A percentile compares a stretch with the other conserved stretches of the same genome.
phyloP scores from a whole-genome alignment of 2,888 invertebrate species.

The Eupeodes luniger region DNA sequence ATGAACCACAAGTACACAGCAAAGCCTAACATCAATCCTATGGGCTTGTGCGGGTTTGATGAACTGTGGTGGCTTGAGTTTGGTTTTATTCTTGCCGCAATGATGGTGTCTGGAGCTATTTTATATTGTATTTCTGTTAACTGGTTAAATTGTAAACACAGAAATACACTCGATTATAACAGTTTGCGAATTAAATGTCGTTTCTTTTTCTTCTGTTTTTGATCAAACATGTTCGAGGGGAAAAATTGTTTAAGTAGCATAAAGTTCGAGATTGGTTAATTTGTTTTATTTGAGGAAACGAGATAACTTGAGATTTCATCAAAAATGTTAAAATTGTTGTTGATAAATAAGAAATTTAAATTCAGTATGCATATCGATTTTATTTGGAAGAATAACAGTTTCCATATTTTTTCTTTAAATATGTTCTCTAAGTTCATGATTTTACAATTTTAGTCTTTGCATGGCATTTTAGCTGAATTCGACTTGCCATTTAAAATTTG shows the following conservation, averaged over 20 bases:
- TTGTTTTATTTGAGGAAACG: not conserved
- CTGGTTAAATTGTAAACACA: not conserved
- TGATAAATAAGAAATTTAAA: too few relatives aligned
- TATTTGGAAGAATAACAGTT: too few relatives aligned
- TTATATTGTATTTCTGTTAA: slow-evolving; percentile 4
- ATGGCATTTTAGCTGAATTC: too few relatives aligned
- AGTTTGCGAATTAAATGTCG: not conserved
- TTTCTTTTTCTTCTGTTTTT: not conserved
- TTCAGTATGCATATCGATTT: too few relatives aligned
- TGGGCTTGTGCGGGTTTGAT: slow-evolving; percentile 52
- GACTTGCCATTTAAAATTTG: too few relatives aligned
- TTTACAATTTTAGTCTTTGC: too few relatives aligned
- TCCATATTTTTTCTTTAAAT: too few relatives aligned
- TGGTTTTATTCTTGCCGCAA: not conserved
- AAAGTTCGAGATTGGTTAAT: not conserved
- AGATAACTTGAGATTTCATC: not conserved
- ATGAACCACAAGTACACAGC: not conserved
- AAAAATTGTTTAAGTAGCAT: not conserved
- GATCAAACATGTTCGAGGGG: slow-evolving; percentile 56
- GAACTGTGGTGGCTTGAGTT: slow-evolving; percentile 45
- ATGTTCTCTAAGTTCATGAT: too few relatives aligned
- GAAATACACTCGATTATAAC: slow-evolving; percentile 38
- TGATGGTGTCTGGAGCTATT: not conserved
- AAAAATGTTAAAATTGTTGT: not conserved
- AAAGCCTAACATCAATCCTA: slow-evolving; percentile 15